Conservation (phyloP, 2,888 invertebrate genomes). For the Limnephilus rhombicus region DNA sequence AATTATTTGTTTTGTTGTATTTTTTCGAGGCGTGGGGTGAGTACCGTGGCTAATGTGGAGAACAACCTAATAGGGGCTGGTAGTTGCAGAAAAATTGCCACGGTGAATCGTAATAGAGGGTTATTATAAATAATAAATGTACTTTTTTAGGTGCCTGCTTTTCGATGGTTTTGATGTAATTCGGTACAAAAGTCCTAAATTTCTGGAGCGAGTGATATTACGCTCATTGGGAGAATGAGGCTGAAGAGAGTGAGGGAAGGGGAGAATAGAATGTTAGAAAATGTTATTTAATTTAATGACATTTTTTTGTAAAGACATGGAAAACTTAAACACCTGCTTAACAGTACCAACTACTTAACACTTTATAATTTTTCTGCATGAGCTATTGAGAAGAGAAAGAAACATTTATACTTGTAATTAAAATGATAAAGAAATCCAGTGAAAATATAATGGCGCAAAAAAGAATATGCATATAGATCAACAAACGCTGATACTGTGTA, state of each 20-base stretch:
- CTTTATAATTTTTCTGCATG: too few relatives aligned
- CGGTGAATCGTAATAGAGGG: not conserved
- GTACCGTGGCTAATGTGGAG: not conserved
- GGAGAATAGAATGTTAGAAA: not conserved
- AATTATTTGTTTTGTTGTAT: constrained; percentile 31
- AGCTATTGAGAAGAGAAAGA: too few relatives aligned
- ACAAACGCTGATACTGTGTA: too few relatives aligned
- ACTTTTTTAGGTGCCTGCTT: not conserved
- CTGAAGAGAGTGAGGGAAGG: not conserved
- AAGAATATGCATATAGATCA: too few relatives aligned
- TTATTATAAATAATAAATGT: not conserved
- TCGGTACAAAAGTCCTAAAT: too few relatives aligned
- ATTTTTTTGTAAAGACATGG: not conserved
- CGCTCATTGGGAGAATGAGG: too few relatives aligned
- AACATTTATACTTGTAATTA: too few relatives aligned
- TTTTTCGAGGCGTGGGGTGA: constrained; percentile 9
- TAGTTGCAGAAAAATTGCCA: not conserved
- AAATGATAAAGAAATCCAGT: too few relatives aligned
- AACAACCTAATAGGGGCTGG: not conserved
- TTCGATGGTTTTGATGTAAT: not conserved
- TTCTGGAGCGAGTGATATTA: too few relatives aligned
- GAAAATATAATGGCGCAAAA: too few relatives aligned
- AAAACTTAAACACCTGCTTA: not conserved
- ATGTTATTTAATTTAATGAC: too few relatives aligned
- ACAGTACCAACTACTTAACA: too few relatives aligned